phyloP scores from a whole-genome alignment of 2,797 vertebrate genomes.

The Sebastes taczanowskii region DNA sequence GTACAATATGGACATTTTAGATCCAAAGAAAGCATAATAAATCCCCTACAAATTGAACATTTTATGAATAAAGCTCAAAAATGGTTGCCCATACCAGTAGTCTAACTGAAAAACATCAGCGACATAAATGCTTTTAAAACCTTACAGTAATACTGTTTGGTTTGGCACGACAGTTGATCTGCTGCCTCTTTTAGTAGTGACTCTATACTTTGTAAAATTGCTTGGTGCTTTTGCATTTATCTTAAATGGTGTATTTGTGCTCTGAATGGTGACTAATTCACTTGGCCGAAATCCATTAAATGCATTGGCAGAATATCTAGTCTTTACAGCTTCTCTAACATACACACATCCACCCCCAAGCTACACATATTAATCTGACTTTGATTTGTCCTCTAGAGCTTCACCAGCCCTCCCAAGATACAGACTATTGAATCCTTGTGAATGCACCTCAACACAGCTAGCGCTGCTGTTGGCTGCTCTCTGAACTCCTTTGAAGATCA shows the following conservation, averaged over 20 bases:
- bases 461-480: conserved; percentile 46
- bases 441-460: conserved; percentile 46
- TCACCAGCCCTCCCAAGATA: conserved; percentile 28
- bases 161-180: neutral
- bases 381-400: conserved; percentile 61
- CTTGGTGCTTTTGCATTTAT: conserved; percentile 26
- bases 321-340: conserved; percentile 18
- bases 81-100: neutral
- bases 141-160: neutral
- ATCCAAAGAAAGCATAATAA: neutral
- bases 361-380: conserved; percentile 59
- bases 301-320: conserved; percentile 2
- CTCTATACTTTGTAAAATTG: conserved; percentile 17
- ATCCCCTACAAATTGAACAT: neutral
- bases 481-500: conserved; percentile 67
- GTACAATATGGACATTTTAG: neutral
- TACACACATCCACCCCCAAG: conserved; percentile 17
- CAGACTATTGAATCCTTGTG: conserved; percentile 46
- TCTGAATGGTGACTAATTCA: conserved; percentile 24
- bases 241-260: conserved; percentile 8
- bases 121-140: neutral
- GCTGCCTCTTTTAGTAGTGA: neutral
- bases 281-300: conserved; percentile 27
- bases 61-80: neutral
- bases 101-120: neutral